phyloP scores from a whole-genome alignment of 2,113 vertebrate species.

The Phylloscopus trochilus region DNA sequence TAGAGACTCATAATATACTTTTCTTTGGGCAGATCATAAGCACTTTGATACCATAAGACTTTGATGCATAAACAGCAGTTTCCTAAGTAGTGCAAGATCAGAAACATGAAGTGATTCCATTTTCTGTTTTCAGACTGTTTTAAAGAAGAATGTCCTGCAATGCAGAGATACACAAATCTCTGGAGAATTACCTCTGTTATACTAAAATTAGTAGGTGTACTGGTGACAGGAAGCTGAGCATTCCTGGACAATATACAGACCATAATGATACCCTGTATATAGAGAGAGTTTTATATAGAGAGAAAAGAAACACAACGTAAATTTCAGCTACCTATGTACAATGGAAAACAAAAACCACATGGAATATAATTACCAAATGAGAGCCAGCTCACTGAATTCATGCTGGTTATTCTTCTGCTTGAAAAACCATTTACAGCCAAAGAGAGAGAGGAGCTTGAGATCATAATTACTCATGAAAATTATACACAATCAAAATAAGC shows the following conservation, averaged over 20 bases:
- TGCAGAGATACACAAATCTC: background rate
- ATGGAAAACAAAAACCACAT: fast-evolving
- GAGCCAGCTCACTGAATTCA: background rate
- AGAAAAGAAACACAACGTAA: background rate
- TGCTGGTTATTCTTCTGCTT: background rate
- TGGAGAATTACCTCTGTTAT: background rate
- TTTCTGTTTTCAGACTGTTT: background rate
- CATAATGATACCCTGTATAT: background rate
- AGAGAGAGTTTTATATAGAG: background rate
- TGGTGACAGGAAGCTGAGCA: background rate
- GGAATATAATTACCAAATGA: background rate
- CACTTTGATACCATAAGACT: background rate
- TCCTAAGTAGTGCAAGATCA: background rate
- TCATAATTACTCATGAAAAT: background rate
- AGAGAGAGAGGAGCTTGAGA: background rate
- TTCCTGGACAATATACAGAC: background rate
- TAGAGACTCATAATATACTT: background rate
- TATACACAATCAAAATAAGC: background rate
- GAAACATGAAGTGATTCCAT: background rate
- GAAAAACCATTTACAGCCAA: background rate
- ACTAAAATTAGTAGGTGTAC: background rate
- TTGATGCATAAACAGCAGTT: background rate
- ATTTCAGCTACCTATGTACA: background rate
- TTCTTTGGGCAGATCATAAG: background rate
- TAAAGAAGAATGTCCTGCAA: background rate